Conservation (phyloP, 2,113 vertebrate genomes). For the Regulus satrapa region DNA sequence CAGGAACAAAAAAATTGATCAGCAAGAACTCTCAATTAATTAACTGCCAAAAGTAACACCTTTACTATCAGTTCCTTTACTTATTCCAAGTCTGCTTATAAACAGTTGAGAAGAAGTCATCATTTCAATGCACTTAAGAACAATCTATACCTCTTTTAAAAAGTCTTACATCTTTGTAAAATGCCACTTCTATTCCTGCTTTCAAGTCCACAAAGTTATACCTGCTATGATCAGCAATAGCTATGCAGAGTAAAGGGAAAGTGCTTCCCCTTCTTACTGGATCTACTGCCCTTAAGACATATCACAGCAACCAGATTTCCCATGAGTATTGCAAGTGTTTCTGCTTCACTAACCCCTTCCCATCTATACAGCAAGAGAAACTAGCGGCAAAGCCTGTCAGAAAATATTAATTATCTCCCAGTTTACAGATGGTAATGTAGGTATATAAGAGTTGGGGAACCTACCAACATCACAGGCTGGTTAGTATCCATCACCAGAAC, state of each 20-base stretch:
- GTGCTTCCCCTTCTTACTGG: not conserved
- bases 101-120: not conserved
- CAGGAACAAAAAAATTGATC: not conserved
- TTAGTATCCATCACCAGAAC: not conserved
- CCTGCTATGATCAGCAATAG: not conserved
- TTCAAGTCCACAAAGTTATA: not conserved
- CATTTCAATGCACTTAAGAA: not conserved
- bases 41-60: not conserved
- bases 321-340: not conserved
- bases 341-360: not conserved
- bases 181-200: not conserved
- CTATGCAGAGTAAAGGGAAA: not conserved
- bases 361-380: not conserved
- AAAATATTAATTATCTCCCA: not conserved
- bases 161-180: not conserved
- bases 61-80: not conserved
- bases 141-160: accelerated
- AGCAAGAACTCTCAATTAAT: not conserved
- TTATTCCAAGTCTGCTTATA: not conserved
- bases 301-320: not conserved
- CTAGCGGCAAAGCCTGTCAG: not conserved
- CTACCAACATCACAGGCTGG: not conserved
- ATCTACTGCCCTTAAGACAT: not conserved
- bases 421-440: not conserved
- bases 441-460: not conserved